Base-by-base conservation (phyloP, 1,140 invertebrate species). In the Drosophila fuyamai region DNA sequence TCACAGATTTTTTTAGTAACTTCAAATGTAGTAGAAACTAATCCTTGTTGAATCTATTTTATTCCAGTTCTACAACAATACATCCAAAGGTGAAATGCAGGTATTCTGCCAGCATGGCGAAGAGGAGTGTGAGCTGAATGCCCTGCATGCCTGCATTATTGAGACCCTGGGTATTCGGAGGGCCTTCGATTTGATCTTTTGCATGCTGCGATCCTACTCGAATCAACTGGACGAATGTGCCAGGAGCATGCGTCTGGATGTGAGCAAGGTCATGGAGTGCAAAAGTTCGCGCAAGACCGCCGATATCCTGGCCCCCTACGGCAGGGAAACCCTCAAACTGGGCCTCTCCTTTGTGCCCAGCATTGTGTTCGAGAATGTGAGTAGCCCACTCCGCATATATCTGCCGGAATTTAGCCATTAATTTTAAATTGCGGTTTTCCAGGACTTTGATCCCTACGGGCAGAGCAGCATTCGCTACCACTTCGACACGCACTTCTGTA, bases 71-170 rank as follows among this genome's bases (percentile, higher is more conserved):
- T 89, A 86, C 40, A 86, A 83, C 27, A 76, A 88, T 18, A 83
- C 82, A 0, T 48, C 60, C 1, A 46, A 29, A 0, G 63, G 67
- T 0, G 46, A 66, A 32, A 43, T 70, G 32, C 12, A 86, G 32
- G 71, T 92, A 0, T 81, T 48, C 13, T 92, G 91, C 27, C 91
- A 92, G 50, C 91, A 92, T 18, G 83, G 84, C 1, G 32, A 46
- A 1, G 44, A 43, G 0, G 91, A 92, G 48, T 92, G 91, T 53
- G 88, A 92, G 23, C 56, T 92, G 6, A 92, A 92, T 85, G 91
- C 88, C 0, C 38, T 92, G 4, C 91, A 92, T 27, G 90, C 78
- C 36, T 92, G 91, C 12, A 67, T 92, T 32, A 50, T 92, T 6
- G 91, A 92, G 48, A 61, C 78, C 13, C 32, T 79, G 36, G 63